These are phyloP conservation scores for Parnassius orleans DNA, from an alignment of 2,888 invertebrate genomes.

Conservation along the genomic window DNA sequence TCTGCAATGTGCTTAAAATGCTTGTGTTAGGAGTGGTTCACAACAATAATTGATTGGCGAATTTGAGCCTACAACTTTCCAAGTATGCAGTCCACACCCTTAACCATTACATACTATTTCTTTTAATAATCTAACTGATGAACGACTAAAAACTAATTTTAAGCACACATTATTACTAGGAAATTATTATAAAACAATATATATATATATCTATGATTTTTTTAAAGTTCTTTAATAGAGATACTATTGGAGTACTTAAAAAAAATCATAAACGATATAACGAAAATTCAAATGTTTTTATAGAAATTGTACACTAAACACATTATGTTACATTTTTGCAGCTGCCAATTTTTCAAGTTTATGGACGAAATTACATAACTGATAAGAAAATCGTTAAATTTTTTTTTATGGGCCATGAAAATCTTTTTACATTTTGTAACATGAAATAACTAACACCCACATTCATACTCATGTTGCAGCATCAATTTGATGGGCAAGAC, in stretches of 20 bases:
- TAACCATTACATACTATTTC: too few species aligned
- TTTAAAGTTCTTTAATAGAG: too few species aligned
- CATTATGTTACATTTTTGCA: conserved; percentile 34
- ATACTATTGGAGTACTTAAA: background rate
- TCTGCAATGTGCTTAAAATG: too few species aligned
- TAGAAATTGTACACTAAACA: background rate
- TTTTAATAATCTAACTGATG: too few species aligned
- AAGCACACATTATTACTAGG: too few species aligned
- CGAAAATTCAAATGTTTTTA: background rate
- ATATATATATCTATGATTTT: background rate
- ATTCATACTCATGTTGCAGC: conserved; percentile 13
- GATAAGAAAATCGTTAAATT: conserved; percentile 64
- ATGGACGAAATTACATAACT: conserved; percentile 64
- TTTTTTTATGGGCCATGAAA: conserved; percentile 59
- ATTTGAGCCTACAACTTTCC: too few species aligned
- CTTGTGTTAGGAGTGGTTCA: too few species aligned
- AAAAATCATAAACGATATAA: conserved; percentile 10
- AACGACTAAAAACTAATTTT: too few species aligned
- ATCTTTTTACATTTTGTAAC: conserved; percentile 35
- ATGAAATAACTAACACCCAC: conserved; percentile 30
- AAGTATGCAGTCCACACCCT: too few species aligned
- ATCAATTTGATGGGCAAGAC: conserved; percentile 12
- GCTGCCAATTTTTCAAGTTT: conserved; percentile 49
- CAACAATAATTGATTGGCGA: too few species aligned
- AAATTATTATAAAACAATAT: background rate